phyloP scores from a whole-genome alignment of 2,113 vertebrate genomes.

The Zosterops pallidus region DNA sequence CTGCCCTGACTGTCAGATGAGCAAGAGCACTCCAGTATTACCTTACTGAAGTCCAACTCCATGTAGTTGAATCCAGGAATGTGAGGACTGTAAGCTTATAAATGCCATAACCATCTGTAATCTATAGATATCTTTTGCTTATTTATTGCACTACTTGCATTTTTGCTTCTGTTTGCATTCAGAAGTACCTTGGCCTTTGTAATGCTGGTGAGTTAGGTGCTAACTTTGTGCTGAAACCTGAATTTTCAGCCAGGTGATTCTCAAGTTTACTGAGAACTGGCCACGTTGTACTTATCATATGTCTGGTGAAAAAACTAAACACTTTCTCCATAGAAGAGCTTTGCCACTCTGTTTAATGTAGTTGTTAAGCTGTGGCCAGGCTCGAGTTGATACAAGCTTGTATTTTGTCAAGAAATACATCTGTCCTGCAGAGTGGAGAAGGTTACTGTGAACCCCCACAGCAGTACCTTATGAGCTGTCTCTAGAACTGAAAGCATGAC shows the following conservation, averaged over 20 bases:
- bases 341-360: not conserved
- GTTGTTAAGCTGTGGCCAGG: not conserved
- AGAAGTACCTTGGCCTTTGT: not conserved
- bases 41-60: not conserved
- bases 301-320: not conserved
- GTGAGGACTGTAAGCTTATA: not conserved
- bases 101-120: not conserved
- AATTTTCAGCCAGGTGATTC: not conserved
- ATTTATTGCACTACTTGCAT: not conserved
- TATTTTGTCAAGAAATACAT: not conserved
- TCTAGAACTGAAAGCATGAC: not conserved
- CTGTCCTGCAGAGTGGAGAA: not conserved
- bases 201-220: not conserved
- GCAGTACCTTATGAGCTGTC: not conserved
- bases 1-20: not conserved
- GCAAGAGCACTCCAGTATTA: accelerated
- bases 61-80: not conserved
- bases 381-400: not conserved
- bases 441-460: not conserved
- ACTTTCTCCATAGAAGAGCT: not conserved
- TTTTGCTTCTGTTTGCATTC: not conserved
- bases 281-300: not conserved
- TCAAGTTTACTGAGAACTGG: not conserved
- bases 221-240: not conserved
- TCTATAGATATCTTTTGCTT: not conserved